These are phyloP conservation scores for Neolamprologus brichardi DNA, from an alignment of 2,113 vertebrate genomes.

Conservation along the genomic window DNA sequence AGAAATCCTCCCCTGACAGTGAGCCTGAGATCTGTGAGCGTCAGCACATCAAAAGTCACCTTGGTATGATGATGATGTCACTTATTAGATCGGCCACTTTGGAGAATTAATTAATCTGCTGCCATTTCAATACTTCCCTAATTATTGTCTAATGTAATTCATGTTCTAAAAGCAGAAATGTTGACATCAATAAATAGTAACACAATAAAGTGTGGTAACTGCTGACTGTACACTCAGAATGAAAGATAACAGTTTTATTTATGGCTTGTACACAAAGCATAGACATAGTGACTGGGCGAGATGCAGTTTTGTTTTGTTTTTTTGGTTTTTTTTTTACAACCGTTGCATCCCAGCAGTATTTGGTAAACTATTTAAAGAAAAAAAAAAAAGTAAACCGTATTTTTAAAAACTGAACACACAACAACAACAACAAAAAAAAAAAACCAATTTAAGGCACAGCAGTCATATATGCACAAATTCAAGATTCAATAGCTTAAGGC, in stretches of 20 bases:
- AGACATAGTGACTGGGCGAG: not conserved
- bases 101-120: not conserved
- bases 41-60: constrained; percentile 70
- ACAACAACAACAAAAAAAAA: not conserved
- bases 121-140: not conserved
- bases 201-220: not conserved
- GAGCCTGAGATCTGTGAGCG: constrained; percentile 76
- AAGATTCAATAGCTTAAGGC: constrained; percentile 26
- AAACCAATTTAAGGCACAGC: not conserved
- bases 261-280: constrained; percentile 23
- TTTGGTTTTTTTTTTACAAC: not conserved
- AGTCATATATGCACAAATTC: not conserved
- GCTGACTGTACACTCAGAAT: not conserved
- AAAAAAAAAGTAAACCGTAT: not conserved
- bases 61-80: not conserved
- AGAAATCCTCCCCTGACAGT: constrained; percentile 52
- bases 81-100: not conserved
- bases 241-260: constrained; percentile 23
- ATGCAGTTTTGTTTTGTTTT: not conserved
- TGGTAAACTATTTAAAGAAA: not conserved
- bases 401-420: not conserved
- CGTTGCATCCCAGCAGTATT: not conserved
- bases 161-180: not conserved
- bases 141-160: not conserved
- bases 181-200: not conserved